phyloP scores from a whole-genome alignment of 2,797 vertebrate species.

The Pseudomugil gertrudae region DNA sequence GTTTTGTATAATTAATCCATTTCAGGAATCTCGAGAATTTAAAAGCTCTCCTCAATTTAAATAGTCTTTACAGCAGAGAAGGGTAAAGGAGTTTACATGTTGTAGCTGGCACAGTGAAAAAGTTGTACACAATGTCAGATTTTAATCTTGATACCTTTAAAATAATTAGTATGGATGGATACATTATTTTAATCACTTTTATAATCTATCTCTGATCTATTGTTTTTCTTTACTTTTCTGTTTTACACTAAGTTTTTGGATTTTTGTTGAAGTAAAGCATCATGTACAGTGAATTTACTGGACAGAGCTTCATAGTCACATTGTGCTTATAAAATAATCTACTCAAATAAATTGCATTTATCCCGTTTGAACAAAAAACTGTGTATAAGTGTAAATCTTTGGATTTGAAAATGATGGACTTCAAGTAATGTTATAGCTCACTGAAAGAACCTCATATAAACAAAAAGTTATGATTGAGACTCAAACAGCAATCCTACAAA shows the following conservation, averaged over 20 bases:
- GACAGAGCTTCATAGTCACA: conserved; percentile 47
- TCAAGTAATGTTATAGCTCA: conserved; percentile 28
- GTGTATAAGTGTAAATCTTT: conserved; percentile 22
- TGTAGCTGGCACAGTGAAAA: conserved; percentile 5
- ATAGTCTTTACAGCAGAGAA: conserved; percentile 16
- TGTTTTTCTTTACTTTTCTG: too few relatives aligned
- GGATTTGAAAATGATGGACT: conserved; percentile 12
- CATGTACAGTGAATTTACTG: conserved; percentile 61
- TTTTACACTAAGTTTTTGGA: conserved; percentile 72
- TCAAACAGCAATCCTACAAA: conserved; percentile 48
- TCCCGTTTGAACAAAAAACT: conserved; percentile 39
- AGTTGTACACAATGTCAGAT: conserved; percentile 15
- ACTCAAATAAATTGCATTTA: conserved; percentile 45
- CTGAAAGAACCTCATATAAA: conserved; percentile 49
- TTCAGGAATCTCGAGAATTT: conserved; percentile 62
- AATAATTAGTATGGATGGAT: conserved; percentile 27
- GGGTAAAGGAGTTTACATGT: conserved; percentile 28
- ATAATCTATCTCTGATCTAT: conserved; percentile 8
- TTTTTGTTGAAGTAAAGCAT: conserved; percentile 75
- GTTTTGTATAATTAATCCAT: conserved; percentile 64
- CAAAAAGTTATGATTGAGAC: conserved; percentile 48
- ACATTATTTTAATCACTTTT: conserved; percentile 5
- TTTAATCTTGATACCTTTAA: conserved; percentile 21
- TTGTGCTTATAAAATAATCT: conserved; percentile 50
- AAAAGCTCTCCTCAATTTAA: conserved; percentile 38